Base-by-base conservation (phyloP, 2,113 vertebrate species). In the Limnothrissa miodon region DNA sequence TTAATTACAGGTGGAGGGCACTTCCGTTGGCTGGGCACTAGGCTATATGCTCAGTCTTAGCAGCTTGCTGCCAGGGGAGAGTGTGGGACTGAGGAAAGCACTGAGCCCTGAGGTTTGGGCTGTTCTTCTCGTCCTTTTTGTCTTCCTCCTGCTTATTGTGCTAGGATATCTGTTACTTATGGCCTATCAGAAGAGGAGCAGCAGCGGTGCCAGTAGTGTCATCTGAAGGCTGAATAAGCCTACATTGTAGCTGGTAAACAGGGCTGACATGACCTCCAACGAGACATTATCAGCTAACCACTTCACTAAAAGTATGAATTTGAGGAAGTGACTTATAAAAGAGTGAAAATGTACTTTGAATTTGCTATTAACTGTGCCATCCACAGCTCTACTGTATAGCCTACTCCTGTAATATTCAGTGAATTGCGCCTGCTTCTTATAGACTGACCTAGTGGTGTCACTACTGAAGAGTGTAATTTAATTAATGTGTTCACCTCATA, bases 21-120 rank as follows among this genome's bases (percentile, higher is more conserved):
- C 94, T 0, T 95, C 95, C 0, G 81, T 97, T 0, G 97, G 97
- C 79, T 99, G 98, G 98, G 95, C 96, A 0, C 93, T 99, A 86
- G 98, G 98, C 53, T 98, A 97, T 93, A 97, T 98, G 97, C 94
- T 99, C 70, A 96, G 92, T 87, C 88, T 97, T 84, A 99, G 96
- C 85, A 95, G 93, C 86, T 87, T 95, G 90, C 87, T 99, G 87
- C 97, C 96, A 0, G 92, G 92, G 0, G 93, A 97, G 86, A 85
- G 25, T 0, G 90, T 90, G 0, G 78, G 0, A 0, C 3, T 56
- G 46, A 45, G 92, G 82, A 96, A 93, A 89, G 94, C 92, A 0
- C 88, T 95, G 0, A 23, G 42, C 0, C 83, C 86, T 0, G 87
- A 87, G 2, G 78, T 94, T 0, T 98, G 97, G 97, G 90, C 81